Evolutionary conservation across 2,113 vertebrate species (phyloP).

Genomic region (Osmerus mordax): DNA sequence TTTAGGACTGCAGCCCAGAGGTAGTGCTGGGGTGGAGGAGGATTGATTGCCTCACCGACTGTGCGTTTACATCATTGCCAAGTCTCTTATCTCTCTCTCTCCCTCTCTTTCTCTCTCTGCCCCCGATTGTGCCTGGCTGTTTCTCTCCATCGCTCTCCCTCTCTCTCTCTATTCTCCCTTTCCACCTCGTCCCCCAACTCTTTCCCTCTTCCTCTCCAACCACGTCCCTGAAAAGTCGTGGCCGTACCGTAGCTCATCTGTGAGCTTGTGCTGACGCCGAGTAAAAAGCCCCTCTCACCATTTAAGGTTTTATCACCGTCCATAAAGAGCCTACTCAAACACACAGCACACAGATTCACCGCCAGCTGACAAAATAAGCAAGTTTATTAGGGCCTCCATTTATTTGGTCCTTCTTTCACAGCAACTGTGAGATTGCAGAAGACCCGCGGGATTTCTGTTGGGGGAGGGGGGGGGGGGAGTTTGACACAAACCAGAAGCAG

Average conservation of each 20-base stretch:
- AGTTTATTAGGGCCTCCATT: slow-evolving; percentile 18
- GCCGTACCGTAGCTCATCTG: slow-evolving; percentile 17
- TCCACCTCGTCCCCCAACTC: neutral
- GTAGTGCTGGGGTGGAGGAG: neutral
- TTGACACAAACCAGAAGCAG: neutral
- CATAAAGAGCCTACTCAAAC: slow-evolving; percentile 28
- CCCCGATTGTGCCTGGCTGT: neutral
- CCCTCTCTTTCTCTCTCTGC: neutral
- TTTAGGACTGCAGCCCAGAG: too few species aligned
- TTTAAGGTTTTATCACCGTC: slow-evolving; percentile 42
- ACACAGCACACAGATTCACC: slow-evolving; percentile 30
- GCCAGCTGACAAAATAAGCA: slow-evolving; percentile 30
- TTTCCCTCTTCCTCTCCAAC: neutral
- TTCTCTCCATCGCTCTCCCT: neutral
- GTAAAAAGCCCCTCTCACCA: slow-evolving; percentile 15
- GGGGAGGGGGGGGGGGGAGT: neutral
- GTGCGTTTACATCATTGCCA: too few species aligned
- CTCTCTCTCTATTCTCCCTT: slow-evolving; percentile 2
- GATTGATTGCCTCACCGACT: too few species aligned
- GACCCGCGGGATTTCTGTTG: neutral
- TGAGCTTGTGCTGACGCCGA: slow-evolving; percentile 30
- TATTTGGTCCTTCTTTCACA: slow-evolving; percentile 19
- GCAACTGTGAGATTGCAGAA: slow-evolving; percentile 1
- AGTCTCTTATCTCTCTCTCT: neutral
- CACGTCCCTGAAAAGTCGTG: slow-evolving; percentile 9